A percentile compares a stretch with the other conserved stretches of the same genome.
Evolutionary conservation across 2,888 invertebrate genomes (phyloP).

Genomic region (Notocelia uddmanniana): DNA sequence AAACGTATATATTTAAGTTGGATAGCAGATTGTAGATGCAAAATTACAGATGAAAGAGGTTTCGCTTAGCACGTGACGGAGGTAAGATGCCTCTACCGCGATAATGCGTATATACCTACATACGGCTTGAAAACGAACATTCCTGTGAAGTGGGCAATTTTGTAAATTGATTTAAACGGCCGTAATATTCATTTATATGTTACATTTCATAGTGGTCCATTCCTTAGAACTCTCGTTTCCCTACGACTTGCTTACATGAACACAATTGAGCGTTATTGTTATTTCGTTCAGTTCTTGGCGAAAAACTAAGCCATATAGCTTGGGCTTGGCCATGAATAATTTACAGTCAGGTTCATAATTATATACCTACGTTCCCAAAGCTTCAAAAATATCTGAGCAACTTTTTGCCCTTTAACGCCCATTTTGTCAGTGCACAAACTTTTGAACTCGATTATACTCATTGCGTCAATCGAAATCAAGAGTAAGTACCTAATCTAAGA

Average conservation of each 20-base stretch:
- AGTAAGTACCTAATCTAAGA: not conserved
- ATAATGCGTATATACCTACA: not conserved
- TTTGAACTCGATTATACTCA: not conserved
- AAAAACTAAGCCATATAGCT: not conserved
- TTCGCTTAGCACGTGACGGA: constrained; percentile 41
- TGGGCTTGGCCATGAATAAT: not conserved
- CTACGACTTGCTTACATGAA: not conserved
- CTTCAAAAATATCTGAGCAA: too few relatives aligned
- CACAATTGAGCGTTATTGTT: not conserved
- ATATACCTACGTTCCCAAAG: too few relatives aligned
- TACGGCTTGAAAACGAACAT: not conserved
- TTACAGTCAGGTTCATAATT: too few relatives aligned
- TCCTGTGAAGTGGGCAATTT: not conserved
- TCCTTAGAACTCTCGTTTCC: not conserved
- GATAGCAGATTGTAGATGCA: constrained; percentile 65
- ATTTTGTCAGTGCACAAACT: too few relatives aligned
- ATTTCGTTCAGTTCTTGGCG: not conserved
- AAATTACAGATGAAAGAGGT: constrained; percentile 64
- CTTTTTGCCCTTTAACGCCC: too few relatives aligned
- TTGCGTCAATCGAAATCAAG: not conserved
- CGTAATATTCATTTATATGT: not conserved
- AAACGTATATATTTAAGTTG: constrained; percentile 54
- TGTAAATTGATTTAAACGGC: not conserved
- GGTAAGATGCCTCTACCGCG: not conserved
- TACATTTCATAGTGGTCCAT: not conserved